These are phyloP conservation scores for Gadus macrocephalus DNA, from an alignment of 2,113 vertebrate species.

Conservation along the genomic window DNA sequence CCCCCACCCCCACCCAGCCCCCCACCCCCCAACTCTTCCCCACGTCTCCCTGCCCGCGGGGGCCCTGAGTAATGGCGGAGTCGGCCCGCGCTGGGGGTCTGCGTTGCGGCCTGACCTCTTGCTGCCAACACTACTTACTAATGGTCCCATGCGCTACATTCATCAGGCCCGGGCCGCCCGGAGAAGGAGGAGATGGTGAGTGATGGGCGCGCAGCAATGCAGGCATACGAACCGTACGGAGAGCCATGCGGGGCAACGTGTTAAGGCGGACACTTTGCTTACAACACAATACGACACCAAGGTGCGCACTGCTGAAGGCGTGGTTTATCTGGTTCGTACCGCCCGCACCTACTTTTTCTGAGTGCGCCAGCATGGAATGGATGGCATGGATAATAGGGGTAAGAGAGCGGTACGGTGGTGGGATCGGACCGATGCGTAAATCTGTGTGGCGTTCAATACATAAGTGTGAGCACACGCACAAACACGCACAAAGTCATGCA, in stretches of 20 bases:
- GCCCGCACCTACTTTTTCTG: background rate
- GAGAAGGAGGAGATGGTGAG: constrained; percentile 29
- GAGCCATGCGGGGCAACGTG: background rate
- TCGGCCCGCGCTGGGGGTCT: constrained; percentile 30
- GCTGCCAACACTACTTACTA: constrained; percentile 47
- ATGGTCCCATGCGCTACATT: constrained; percentile 48
- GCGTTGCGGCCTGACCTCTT: constrained; percentile 57
- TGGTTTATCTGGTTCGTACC: background rate
- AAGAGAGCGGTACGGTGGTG: background rate
- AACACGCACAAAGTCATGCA: constrained; percentile 1
- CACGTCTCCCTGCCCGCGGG: background rate
- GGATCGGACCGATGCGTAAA: too few relatives aligned
- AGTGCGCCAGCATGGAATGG: constrained; percentile 21
- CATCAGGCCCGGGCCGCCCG: constrained; percentile 22
- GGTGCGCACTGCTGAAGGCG: background rate
- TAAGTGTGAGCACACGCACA: background rate
- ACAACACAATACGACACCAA: too few relatives aligned
- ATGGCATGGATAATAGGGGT: constrained; percentile 6
- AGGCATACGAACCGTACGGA: background rate
- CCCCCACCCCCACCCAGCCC: constrained; percentile 14
- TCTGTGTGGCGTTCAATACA: too few relatives aligned
- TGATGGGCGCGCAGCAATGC: constrained; percentile 17
- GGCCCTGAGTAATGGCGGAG: constrained; percentile 53
- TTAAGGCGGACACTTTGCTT: too few relatives aligned
- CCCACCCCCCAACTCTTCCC: too few relatives aligned